Base-by-base conservation (phyloP, 2,797 vertebrate genomes). In the Acestrorhynchus altus region DNA sequence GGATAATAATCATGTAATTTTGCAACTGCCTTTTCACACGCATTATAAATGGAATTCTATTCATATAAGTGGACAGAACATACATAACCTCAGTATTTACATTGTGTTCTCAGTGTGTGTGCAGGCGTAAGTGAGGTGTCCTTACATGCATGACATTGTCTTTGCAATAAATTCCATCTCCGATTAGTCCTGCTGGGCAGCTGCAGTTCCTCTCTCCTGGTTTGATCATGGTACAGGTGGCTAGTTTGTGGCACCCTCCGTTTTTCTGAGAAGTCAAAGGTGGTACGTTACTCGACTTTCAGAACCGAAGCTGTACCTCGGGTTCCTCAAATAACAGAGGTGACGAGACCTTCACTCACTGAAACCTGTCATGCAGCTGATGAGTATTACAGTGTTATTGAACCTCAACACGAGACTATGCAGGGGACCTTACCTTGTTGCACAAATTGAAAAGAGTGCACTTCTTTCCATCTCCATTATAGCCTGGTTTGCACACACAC, bases 81-180 rank as follows among this genome's bases (percentile, higher is more conserved):
- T n/a, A n/a, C n/a, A n/a, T n/a, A n/a, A n/a, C n/a, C n/a, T n/a
- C n/a, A n/a, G n/a, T n/a, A n/a, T n/a, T n/a, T n/a, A n/a, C n/a
- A n/a, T n/a, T n/a, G n/a, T n/a, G n/a, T n/a, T n/a, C n/a, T n/a
- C n/a, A n/a, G n/a, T n/a, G n/a, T n/a, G n/a, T n/a, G n/a, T n/a
- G n/a, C n/a, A n/a, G n/a, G n/a, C n/a, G n/a, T n/a, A n/a, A n/a
- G n/a, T n/a, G n/a, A n/a, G n/a, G n/a, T 9, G 22, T 59, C 28
- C 84, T 89, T 87, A 99, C 98, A 95, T 85, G 87, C 0, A 85
- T 87, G 46, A 99, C 88, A 1, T 83, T 94, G 66, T 95, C 93
- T 76, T 88, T 92, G 75, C 98, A 99, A 16, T 8, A 85, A 44
- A 96, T 20, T 10, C 98, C 98, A 15, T 98, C 94, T 1, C 98